Conservation (phyloP, 2,797 vertebrate species). For the Aulostomus chinensis region DNA sequence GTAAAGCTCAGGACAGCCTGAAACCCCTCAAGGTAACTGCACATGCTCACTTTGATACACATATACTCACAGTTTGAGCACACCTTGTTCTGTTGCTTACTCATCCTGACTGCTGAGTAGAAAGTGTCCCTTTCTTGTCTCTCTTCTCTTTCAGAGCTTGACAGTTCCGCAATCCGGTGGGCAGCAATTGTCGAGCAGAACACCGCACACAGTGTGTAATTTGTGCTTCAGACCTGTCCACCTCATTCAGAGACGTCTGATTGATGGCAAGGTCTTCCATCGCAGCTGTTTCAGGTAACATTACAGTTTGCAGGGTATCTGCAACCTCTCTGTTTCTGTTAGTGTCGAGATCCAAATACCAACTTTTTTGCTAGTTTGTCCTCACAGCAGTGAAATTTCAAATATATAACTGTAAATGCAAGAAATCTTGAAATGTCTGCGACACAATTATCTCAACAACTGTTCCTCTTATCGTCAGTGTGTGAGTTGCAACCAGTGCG, state of each 20-base stretch:
- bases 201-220: constrained; percentile 47
- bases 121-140: background rate
- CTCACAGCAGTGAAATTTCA: too few species aligned
- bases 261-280: constrained; percentile 85
- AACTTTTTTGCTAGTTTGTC: too few species aligned
- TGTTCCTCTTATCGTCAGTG: too few species aligned
- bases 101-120: background rate
- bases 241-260: constrained; percentile 86
- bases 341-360: too few species aligned
- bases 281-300: constrained; percentile 90
- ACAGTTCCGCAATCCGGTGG: constrained; percentile 12
- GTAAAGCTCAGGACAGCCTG: constrained; percentile 2
- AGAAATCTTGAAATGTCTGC: too few species aligned
- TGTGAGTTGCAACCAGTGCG: too few species aligned
- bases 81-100: background rate
- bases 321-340: too few species aligned
- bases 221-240: constrained; percentile 85
- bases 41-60: background rate
- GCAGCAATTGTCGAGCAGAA: background rate
- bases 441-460: too few species aligned
- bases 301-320: constrained; percentile 54
- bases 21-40: constrained; percentile 36
- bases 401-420: too few species aligned
- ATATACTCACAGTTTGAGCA: background rate
- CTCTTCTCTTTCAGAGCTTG: constrained; percentile 37